Evolutionary conservation across 2,113 vertebrate species (phyloP).

Genomic region (Sterrhoptilus dennistouni): DNA sequence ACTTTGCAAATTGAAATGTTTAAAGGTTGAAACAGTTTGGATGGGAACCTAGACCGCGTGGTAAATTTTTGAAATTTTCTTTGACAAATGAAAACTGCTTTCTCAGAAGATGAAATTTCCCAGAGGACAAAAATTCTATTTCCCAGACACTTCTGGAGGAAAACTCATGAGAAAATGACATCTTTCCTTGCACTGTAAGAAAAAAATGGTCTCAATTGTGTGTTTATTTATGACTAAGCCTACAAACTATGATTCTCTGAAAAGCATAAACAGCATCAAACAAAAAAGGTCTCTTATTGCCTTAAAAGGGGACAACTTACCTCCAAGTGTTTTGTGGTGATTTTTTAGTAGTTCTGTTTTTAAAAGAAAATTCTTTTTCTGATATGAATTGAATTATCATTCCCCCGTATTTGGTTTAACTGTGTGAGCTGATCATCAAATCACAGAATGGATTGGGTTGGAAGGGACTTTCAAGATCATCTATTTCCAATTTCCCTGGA

Average conservation of each 20-base stretch:
- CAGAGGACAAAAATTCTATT: constrained; percentile 29
- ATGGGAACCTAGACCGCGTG: not conserved
- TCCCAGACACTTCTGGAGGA: not conserved
- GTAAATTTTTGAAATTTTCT: constrained; percentile 27
- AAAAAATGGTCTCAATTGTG: not conserved
- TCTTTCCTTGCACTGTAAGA: not conserved
- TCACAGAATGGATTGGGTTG: not conserved
- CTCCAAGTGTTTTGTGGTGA: not conserved
- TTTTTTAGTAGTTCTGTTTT: not conserved
- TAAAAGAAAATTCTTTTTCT: not conserved
- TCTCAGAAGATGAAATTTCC: constrained; percentile 32
- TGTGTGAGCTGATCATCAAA: not conserved
- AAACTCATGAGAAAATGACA: constrained; percentile 26
- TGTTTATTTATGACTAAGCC: not conserved
- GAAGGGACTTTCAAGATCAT: not conserved
- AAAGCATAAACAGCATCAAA: not conserved
- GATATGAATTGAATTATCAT: not conserved
- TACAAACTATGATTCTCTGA: not conserved
- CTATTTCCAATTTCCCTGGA: not conserved
- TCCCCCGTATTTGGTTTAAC: not conserved
- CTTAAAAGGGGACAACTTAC: not conserved
- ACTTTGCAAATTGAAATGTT: not conserved
- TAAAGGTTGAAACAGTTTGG: not conserved
- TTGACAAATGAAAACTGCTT: constrained; percentile 21
- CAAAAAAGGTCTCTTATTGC: not conserved